Evolutionary conservation across 2,888 invertebrate genomes (phyloP).

Genomic region (Polydrusus cervinus): DNA sequence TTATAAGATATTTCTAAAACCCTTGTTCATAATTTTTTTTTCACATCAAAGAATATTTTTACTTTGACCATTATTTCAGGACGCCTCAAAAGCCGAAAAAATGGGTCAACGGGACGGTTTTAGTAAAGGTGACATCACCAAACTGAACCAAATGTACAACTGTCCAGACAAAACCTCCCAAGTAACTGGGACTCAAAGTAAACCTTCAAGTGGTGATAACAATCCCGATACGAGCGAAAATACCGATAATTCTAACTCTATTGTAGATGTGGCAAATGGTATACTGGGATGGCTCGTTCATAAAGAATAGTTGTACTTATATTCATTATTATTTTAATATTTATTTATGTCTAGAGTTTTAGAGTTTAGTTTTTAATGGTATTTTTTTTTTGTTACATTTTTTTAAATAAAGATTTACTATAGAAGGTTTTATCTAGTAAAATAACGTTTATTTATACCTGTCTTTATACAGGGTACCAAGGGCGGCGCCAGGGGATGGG

Average conservation of each 20-base stretch:
- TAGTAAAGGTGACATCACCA: conserved; percentile 81
- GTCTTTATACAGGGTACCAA: too few species aligned
- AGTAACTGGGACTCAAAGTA: conserved; percentile 28
- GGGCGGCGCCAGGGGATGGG: too few species aligned
- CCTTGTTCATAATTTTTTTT: too few species aligned
- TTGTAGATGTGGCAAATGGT: conserved; percentile 48
- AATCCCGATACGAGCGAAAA: conserved; percentile 11
- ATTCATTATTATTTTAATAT: neutral
- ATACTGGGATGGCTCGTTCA: conserved; percentile 52
- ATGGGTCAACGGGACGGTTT: conserved; percentile 86
- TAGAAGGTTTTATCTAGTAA: too few species aligned
- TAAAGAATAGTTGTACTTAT: conserved; percentile 28
- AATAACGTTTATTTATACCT: too few species aligned
- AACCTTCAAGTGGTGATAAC: neutral
- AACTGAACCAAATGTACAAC: conserved; percentile 85
- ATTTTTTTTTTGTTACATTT: neutral
- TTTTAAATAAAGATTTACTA: too few species aligned
- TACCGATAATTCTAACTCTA: conserved; percentile 49
- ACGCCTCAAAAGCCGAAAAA: conserved; percentile 67
- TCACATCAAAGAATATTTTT: too few species aligned
- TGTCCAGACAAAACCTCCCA: conserved; percentile 70
- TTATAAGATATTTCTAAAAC: too few species aligned
- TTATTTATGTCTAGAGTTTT: neutral
- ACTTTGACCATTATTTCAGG: conserved; percentile 51
- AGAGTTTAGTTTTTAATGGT: neutral